Base-by-base conservation (phyloP, 2,888 invertebrate species). In the Drosophila helvetica region DNA sequence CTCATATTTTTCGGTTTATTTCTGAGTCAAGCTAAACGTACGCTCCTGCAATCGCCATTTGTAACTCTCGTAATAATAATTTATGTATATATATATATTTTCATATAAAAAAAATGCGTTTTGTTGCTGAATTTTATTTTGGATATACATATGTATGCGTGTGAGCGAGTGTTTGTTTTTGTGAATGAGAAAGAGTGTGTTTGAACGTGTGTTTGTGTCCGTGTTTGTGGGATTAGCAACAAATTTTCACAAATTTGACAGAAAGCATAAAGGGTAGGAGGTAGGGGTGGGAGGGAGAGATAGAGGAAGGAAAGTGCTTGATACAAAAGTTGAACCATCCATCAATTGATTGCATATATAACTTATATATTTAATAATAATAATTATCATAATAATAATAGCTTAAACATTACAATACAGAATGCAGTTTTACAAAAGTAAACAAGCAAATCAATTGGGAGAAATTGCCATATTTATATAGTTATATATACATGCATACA, bases 341-440 rank as follows among this genome's bases (percentile, higher is more conserved):
- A 71, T 71, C 72, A 48, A 50, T 72, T 46, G 60, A 70, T 88
- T 83, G 70, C 80, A 75, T 61, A 61, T 48, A 56, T 87, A 88
- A 88, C 82, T 82, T 82, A 88, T 82, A 88, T 88, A 81, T 81
- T 87, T 87, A 81, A 81, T 87, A 81, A 81, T 80, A 81, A 75
- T 80, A 54, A 77, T 69, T 64, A 78, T 79, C 45, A 72, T 72
- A 72, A 86, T 86, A 80, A 85, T 81, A 78, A 81, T 83, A 75
- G 72, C 88, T 87, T 82, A 82, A 63, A 69, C 47, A 73, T 66
- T 82, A 86, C 65, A 82, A 87, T 87, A 82, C 85, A 82, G 83
- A 80, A 88, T 86, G 87, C 82, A 82, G 83, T 81, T 85, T 57
- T 74, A 74, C 86, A 79, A 66, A 66, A 73, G 66, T 54, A 81